Base-by-base conservation (phyloP, 2,113 vertebrate genomes). In the Melanostigma gelatinosum region DNA sequence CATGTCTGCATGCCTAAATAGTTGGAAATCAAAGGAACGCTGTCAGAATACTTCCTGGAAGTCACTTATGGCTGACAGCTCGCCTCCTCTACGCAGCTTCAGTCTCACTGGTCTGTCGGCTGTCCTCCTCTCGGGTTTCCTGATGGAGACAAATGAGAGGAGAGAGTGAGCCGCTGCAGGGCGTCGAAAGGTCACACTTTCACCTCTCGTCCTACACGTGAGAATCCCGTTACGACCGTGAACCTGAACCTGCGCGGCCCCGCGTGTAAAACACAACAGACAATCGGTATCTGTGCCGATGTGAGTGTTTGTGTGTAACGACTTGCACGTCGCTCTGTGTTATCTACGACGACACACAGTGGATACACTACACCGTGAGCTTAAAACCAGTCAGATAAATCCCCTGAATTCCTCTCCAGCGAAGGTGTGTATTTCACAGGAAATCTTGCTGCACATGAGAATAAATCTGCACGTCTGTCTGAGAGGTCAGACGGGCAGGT, bases 131-230 rank as follows among this genome's bases (percentile, higher is more conserved):
- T 85, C 72, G 4, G 62, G 77, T 87, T 93, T 82, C 85, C 84
- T 81, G 81, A 88, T 46, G 80, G 87, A 85, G 82, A 77, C 76
- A 88, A 85, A 91, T 24, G 80, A 86, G 85, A 83, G 79, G 64
- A 84, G 77, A 88, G 80, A 83, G 80, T 80, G 80, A 87, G 82
- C 34, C 13, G 75, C 65, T 46, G 32, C 70, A 2, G n/a, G 75
- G 50, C 27, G 80, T 78, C 52, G 18, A 84, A 78, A 78, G 84
- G 86, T 90, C 82, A 86, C 6, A 85, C 81, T 85, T 80, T 86
- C 79, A 60, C 82, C 63, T 84, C 72, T 61, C 44, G 72, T 82
- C 54, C 84, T 60, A 85, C 78, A 80, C 63, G 16, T 0, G 50
- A 77, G 54, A 69, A 18, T 40, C 54, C 16, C 18, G 1, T 55